Evolutionary conservation across 2,797 vertebrate genomes (phyloP).

Genomic region (Stomatorhinus walkeri): DNA sequence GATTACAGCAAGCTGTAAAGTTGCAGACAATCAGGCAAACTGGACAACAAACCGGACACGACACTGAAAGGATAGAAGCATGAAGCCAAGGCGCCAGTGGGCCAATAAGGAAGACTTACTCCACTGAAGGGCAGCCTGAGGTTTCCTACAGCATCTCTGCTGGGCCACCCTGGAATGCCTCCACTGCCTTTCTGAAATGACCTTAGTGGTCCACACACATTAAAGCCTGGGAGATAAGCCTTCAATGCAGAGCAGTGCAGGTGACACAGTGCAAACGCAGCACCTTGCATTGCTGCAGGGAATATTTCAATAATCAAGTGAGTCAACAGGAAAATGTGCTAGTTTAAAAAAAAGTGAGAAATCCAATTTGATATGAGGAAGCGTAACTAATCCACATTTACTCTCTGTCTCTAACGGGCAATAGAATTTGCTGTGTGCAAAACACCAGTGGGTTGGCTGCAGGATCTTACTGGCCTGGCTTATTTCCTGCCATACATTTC

Average conservation of each 20-base stretch:
- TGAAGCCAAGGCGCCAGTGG: neutral
- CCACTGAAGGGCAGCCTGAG: neutral
- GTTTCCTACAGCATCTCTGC: neutral
- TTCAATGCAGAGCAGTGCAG: neutral
- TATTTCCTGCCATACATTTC: neutral
- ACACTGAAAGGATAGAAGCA: conserved; percentile 10
- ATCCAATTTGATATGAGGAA: conserved; percentile 11
- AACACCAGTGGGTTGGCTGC: neutral
- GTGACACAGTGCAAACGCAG: neutral
- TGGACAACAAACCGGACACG: conserved; percentile 26
- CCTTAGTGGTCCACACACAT: neutral
- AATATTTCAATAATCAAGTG: neutral
- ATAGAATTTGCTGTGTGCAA: neutral
- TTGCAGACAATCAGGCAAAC: conserved; percentile 26
- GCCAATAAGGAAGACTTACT: neutral
- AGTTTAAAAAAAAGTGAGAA: neutral
- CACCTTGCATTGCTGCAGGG: neutral
- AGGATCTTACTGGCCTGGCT: neutral
- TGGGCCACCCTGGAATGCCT: neutral
- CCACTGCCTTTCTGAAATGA: neutral
- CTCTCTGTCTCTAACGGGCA: neutral
- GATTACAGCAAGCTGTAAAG: conserved; percentile 19
- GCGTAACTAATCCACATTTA: neutral
- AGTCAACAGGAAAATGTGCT: conserved; percentile 3
- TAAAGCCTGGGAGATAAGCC: neutral